Base-by-base conservation (phyloP, 35 echinoderm and acorn worm species). In the Apostichopus japonicus region DNA sequence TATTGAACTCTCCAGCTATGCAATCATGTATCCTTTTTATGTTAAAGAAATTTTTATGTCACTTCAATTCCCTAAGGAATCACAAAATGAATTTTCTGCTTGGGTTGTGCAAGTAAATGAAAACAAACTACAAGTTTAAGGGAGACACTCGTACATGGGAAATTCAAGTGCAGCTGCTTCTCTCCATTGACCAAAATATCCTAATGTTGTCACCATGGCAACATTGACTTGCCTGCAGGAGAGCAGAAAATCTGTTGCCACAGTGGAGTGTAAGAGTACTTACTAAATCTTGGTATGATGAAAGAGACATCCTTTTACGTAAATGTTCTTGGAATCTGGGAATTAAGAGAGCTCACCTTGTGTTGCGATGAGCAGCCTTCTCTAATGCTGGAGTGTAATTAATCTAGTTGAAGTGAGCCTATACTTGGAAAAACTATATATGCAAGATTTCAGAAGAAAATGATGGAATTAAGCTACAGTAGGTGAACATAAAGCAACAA, bases 181-280 rank as follows among this genome's bases (percentile, higher is more conserved):
- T 89, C 59, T 89, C 62, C 16, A 15, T 65, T 89, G 86, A 89
- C 86, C 86, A 89, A 89, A 89, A 89, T 89, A 89, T 89, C 67
- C 55, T 89, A 89, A 73, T 89, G 86, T 21, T 73, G 86, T 89
- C 14, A 44, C 86, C 56, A 89, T 89, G 62, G 86, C 22, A 53
- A 89, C 86, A 89, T 59, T 72, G 59, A 89, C 86, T 89, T 84
- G 81, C 81, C 81, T 84, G 14, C 81, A 84, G 81, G 81, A 84
- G 81, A 84, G 54, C 81, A 24, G 81, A 17, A 84, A 84, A 84
- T 84, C 81, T 84, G 81, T 84, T 84, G 53, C 81, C 81, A 84
- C 81, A 57, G 54, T 57, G 54, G 55, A 84, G 17, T 84, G 81
- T 84, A 57, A 54, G 81, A 57, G 54, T 84, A 59, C 54, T 57